phyloP scores from a whole-genome alignment of 2,113 vertebrate genomes.

The Sterrhoptilus dennistouni region DNA sequence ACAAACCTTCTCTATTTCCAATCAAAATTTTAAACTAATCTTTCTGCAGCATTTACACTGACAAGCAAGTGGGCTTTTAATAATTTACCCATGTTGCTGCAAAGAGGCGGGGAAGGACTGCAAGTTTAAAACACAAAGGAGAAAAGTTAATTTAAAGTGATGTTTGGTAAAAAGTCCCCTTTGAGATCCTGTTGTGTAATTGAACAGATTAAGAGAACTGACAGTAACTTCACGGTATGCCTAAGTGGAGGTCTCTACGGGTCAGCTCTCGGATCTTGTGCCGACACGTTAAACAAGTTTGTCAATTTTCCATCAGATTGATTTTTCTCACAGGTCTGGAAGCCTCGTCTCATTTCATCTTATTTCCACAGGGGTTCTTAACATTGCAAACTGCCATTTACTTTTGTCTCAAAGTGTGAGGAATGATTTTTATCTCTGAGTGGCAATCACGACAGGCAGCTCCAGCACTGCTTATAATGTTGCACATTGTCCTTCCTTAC shows the following conservation, averaged over 20 bases:
- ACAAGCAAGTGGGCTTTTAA: constrained; percentile 67
- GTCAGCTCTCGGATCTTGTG: constrained; percentile 76
- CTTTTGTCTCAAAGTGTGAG: constrained; percentile 72
- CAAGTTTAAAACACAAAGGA: constrained; percentile 74
- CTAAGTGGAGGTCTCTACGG: constrained; percentile 78
- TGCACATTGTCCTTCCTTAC: not conserved
- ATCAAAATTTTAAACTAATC: constrained; percentile 48
- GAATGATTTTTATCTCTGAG: constrained; percentile 72
- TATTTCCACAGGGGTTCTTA: constrained; percentile 77
- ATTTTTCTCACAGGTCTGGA: constrained; percentile 83
- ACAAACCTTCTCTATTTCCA: constrained; percentile 42
- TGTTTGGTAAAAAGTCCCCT: constrained; percentile 76
- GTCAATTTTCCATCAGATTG: constrained; percentile 86
- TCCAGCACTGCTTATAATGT: constrained; percentile 35
- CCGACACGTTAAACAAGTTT: constrained; percentile 79
- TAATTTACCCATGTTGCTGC: constrained; percentile 65
- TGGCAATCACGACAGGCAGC: constrained; percentile 52
- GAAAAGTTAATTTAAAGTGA: constrained; percentile 80
- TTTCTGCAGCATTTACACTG: constrained; percentile 61
- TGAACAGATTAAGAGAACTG: constrained; percentile 77
- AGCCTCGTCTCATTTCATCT: constrained; percentile 75
- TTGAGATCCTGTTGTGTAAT: constrained; percentile 72
- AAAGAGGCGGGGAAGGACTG: constrained; percentile 6
- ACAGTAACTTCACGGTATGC: constrained; percentile 72
- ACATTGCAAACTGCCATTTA: constrained; percentile 77